Evolutionary conservation across 92 coral and sea anemone species (phyloP).

Genomic region (Siderastrea siderea): DNA sequence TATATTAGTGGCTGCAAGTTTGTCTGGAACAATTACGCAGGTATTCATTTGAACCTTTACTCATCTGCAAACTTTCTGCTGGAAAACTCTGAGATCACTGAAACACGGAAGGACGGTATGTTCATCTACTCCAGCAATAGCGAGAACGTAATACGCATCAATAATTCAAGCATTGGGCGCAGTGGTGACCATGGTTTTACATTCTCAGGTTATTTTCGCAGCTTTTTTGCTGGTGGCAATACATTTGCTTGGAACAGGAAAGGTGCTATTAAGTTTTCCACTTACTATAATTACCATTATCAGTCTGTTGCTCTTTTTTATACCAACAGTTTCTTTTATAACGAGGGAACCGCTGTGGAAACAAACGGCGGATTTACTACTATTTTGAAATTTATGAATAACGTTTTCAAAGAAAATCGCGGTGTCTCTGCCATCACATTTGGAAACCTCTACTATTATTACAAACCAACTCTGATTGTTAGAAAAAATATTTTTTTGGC

Average conservation of each 20-base stretch:
- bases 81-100: too few relatives aligned
- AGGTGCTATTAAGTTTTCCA: neutral
- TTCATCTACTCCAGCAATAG: conserved; percentile 12
- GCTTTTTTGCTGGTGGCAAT: neutral
- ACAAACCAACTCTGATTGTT: neutral
- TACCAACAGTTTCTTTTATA: neutral
- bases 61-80: too few relatives aligned
- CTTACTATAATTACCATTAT: neutral
- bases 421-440: neutral
- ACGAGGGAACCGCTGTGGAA: neutral
- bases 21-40: too few relatives aligned
- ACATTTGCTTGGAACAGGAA: neutral
- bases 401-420: neutral
- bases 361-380: neutral
- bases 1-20: too few relatives aligned
- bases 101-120: neutral
- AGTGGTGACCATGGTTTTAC: neutral
- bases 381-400: neutral
- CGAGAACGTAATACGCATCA: neutral
- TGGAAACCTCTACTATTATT: neutral
- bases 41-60: too few relatives aligned
- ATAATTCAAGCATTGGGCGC: neutral
- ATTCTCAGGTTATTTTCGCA: neutral
- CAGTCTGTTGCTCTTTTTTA: neutral
- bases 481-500: neutral